Evolutionary conservation across 2,888 invertebrate species (phyloP).

Genomic region (Sinhomidia bicolor): DNA sequence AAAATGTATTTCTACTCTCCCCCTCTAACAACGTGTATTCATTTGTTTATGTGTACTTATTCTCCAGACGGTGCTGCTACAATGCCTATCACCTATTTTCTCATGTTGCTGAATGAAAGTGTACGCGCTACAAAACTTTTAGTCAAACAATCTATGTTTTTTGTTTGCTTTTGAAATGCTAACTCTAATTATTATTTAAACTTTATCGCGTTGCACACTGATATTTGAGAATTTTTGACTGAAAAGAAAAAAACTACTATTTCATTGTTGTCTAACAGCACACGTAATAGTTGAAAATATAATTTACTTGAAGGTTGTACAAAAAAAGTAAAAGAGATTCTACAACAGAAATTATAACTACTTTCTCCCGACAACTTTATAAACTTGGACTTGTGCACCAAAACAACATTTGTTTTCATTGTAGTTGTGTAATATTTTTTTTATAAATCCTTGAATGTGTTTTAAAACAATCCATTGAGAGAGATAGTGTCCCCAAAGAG

Average conservation of each 20-base stretch:
- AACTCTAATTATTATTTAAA: too few relatives aligned
- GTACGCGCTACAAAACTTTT: too few relatives aligned
- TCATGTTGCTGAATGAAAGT: too few relatives aligned
- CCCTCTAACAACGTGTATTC: neutral
- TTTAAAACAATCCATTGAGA: constrained; percentile 16
- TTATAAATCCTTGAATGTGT: neutral
- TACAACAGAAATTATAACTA: neutral
- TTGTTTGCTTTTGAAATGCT: too few relatives aligned
- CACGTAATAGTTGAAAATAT: too few relatives aligned
- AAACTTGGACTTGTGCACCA: neutral
- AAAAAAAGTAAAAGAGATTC: neutral
- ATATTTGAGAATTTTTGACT: too few relatives aligned
- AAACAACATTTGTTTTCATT: neutral
- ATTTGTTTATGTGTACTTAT: neutral
- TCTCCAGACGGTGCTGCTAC: too few relatives aligned
- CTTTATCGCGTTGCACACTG: too few relatives aligned
- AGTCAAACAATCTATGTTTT: too few relatives aligned
- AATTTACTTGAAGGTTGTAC: neutral
- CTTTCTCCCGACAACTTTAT: constrained; percentile 6
- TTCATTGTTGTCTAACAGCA: too few relatives aligned
- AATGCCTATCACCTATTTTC: too few relatives aligned
- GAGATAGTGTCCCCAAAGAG: neutral
- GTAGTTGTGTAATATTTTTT: neutral
- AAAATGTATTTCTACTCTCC: neutral
- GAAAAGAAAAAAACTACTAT: too few relatives aligned